Evolutionary conservation across 2,797 vertebrate species (phyloP).

Genomic region (Melanotaenia boesemani): DNA sequence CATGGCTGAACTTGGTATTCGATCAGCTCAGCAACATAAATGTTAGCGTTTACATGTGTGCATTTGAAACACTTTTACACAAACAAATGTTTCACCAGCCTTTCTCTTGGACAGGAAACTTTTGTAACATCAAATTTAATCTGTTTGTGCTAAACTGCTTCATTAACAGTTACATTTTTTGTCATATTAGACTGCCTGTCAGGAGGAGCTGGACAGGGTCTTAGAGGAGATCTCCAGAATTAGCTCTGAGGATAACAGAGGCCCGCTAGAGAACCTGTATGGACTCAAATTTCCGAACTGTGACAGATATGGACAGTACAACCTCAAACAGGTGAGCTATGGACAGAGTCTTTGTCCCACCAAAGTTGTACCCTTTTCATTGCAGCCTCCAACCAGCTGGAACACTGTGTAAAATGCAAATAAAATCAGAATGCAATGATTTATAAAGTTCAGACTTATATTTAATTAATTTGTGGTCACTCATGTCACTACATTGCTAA

Average conservation of each 20-base stretch:
- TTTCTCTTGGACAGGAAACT: conserved; percentile 25
- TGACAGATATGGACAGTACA: conserved; percentile 92
- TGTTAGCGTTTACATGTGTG: conserved; percentile 44
- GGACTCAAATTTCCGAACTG: conserved; percentile 96
- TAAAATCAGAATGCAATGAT: no score
- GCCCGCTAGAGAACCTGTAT: conserved; percentile 92
- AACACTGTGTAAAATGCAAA: no score
- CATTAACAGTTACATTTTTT: background rate
- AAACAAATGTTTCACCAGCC: conserved; percentile 34
- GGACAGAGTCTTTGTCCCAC: background rate
- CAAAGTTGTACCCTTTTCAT: no score
- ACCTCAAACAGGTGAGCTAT: conserved; percentile 91
- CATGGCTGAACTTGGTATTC: conserved; percentile 40
- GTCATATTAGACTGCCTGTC: conserved; percentile 87
- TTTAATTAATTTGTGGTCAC: no score
- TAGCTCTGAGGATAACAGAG: conserved; percentile 91
- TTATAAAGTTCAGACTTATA: no score
- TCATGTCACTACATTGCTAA: no score
- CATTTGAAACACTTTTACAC: conserved; percentile 57
- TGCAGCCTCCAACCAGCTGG: no score
- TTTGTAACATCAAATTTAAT: background rate
- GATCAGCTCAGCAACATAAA: conserved; percentile 35
- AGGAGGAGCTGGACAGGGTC: conserved; percentile 92
- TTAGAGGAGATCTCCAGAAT: conserved; percentile 93
- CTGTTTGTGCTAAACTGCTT: background rate